Evolutionary conservation across 2,888 invertebrate genomes (phyloP).

Genomic region (Micropterix aruncella): DNA sequence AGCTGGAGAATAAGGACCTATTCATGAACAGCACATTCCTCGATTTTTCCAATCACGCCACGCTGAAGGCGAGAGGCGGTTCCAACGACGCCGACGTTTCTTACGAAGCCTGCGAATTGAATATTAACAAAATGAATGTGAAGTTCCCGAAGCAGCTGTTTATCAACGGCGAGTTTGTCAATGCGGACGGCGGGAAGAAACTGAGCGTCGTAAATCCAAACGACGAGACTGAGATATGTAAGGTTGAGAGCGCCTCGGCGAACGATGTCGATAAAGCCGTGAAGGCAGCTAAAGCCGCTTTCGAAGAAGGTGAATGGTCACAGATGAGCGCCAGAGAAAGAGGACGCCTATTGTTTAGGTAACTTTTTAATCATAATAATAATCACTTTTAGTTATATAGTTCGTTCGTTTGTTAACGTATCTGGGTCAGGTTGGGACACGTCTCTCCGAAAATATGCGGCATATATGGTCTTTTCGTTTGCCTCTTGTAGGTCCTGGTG

Average conservation of each 20-base stretch:
- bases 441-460: too few relatives aligned
- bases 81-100: slow-evolving; percentile 31
- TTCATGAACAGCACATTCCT: slow-evolving; percentile 85
- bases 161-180: slow-evolving; percentile 79
- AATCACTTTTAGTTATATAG: too few relatives aligned
- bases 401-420: too few relatives aligned
- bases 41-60: slow-evolving; percentile 59
- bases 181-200: slow-evolving; percentile 52
- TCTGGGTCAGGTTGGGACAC: too few relatives aligned
- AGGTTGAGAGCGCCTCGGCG: slow-evolving; percentile 55
- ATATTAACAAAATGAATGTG: slow-evolving; percentile 72
- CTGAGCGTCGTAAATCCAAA: slow-evolving; percentile 68
- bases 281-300: slow-evolving; percentile 74
- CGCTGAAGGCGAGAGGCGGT: slow-evolving; percentile 52
- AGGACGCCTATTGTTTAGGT: slow-evolving; percentile 70
- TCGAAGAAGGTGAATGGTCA: slow-evolving; percentile 84
- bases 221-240: slow-evolving; percentile 67
- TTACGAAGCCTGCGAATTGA: slow-evolving; percentile 62
- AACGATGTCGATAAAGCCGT: slow-evolving; percentile 84
- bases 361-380: slow-evolving; percentile 16
- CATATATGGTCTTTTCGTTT: too few relatives aligned
- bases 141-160: slow-evolving; percentile 84
- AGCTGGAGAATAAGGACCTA: slow-evolving; percentile 77
- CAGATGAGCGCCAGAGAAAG: slow-evolving; percentile 87
- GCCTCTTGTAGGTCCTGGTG: too few relatives aligned